A percentile compares a stretch with the other conserved stretches of the same genome.
Conservation (phyloP, 2,888 invertebrate genomes). For the Stenichneumon culpator region DNA sequence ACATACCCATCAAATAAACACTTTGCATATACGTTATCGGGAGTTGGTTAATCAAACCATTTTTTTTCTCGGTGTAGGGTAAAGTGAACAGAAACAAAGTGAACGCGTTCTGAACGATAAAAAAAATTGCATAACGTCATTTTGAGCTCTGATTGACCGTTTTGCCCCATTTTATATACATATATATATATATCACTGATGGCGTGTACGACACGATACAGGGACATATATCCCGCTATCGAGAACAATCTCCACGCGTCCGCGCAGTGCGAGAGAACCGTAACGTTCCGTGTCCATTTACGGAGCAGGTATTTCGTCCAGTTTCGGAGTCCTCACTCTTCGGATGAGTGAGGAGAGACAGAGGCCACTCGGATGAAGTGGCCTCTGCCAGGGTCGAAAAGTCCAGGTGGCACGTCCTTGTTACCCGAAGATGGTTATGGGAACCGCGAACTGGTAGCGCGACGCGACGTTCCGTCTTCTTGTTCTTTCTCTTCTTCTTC, state of each 20-base stretch:
- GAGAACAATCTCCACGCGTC: conserved; percentile 50
- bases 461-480: conserved; percentile 43
- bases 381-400: conserved; percentile 68
- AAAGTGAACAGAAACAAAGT: no score
- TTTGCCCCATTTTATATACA: no score
- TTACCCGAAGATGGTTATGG: conserved; percentile 70
- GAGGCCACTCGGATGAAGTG: neutral
- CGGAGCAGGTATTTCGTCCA: conserved; percentile 66
- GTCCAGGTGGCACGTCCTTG: conserved; percentile 72
- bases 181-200: neutral
- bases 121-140: no score
- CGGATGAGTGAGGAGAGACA: conserved; percentile 13
- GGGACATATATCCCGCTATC: conserved; percentile 54
- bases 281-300: conserved; percentile 65
- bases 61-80: no score
- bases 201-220: no score
- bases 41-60: no score
- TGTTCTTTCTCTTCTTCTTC: conserved; percentile 23
- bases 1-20: no score
- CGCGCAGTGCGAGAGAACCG: conserved; percentile 58
- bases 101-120: no score
- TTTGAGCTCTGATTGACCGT: no score
- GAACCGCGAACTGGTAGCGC: conserved; percentile 60
- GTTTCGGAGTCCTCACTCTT: conserved; percentile 56
- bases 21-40: no score